phyloP scores from a whole-genome alignment of 37 sponge, comb jelly and placozoan genomes.

The Axinella damicornis region DNA sequence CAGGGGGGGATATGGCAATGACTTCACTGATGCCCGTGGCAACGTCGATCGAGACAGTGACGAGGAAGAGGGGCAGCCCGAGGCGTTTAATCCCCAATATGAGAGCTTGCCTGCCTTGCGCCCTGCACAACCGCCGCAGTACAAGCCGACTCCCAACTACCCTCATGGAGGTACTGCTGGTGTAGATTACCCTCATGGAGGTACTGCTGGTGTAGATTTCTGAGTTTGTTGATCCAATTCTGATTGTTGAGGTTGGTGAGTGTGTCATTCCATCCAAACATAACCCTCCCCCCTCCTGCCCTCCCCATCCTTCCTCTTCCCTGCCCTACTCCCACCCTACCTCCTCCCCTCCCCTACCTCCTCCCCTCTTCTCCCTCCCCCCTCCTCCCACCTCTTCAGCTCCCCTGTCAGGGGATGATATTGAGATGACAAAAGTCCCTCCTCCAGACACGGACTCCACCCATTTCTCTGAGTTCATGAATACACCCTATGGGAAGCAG shows the following conservation, averaged over 20 bases:
- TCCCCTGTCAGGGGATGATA: slow-evolving; percentile 29
- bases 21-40: slow-evolving; percentile 50
- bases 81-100: slow-evolving; percentile 74
- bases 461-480: slow-evolving; percentile 9
- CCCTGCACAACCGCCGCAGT: slow-evolving; percentile 66
- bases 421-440: slow-evolving; percentile 56
- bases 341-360: not conserved
- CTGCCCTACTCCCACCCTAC: slow-evolving; percentile 11
- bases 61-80: slow-evolving; percentile 21
- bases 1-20: not conserved
- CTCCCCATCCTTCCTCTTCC: slow-evolving; percentile 11
- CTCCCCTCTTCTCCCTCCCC: too few species aligned
- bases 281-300: slow-evolving; percentile 2
- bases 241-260: too few species aligned
- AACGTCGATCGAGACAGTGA: slow-evolving; percentile 52
- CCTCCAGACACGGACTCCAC: slow-evolving; percentile 54
- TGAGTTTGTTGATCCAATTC: too few species aligned
- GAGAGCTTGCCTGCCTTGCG: slow-evolving; percentile 67
- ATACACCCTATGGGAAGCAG: slow-evolving; percentile 1
- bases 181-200: too few species aligned
- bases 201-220: too few species aligned
- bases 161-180: slow-evolving; percentile 12
- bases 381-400: not conserved
- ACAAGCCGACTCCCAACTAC: slow-evolving; percentile 75
- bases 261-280: too few species aligned